Base-by-base conservation (phyloP, 2,888 invertebrate genomes). In the Torymus aiolomorphi region DNA sequence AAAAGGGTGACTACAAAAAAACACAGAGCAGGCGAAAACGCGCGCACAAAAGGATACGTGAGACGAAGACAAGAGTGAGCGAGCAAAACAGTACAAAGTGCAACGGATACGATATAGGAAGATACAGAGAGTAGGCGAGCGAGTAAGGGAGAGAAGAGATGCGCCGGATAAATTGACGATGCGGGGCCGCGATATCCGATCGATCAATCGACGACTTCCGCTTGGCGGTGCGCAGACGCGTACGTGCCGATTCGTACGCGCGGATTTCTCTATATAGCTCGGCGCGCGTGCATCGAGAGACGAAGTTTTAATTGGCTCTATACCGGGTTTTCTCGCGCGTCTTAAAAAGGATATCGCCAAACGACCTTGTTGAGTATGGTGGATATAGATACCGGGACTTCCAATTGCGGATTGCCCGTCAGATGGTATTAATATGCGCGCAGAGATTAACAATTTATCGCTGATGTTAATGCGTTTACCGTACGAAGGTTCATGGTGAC, bases 161-260 rank as follows among this genome's bases (percentile, higher is more conserved):
- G 66, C n/a, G 56, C 42, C 42, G 42, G 76, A 80, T 77, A 77
- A 76, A 77, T 49, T 56, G 82, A 80, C 73, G 78, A 80, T 84
- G 83, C 82, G 83, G 83, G 83, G 65, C 78, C 76, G 82, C 77
- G 85, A 85, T 84, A 85, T 84, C 84, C 84, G 83, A 86, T 86
- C 84, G 84, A 85, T 85, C 85, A 84, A 86, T 86, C 85, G 84
- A 78, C 84, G 79, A 83, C 84, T 87, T 87, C 87, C 87, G 84
- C 83, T 83, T 83, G 31, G 14, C 62, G 20, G 20, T 20, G 63
- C 59, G 56, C 18, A 14, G 0, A 70, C 82, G 81, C 63, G 57
- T 80, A 77, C 80, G 76, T 80, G 80, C 67, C 74, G 74, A 65
- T 76, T 80, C 70, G 31, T 16, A 12, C 20, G 16, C 61, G 16